phyloP scores from a whole-genome alignment of 2,888 invertebrate species.

The Apodemia hepburni region DNA sequence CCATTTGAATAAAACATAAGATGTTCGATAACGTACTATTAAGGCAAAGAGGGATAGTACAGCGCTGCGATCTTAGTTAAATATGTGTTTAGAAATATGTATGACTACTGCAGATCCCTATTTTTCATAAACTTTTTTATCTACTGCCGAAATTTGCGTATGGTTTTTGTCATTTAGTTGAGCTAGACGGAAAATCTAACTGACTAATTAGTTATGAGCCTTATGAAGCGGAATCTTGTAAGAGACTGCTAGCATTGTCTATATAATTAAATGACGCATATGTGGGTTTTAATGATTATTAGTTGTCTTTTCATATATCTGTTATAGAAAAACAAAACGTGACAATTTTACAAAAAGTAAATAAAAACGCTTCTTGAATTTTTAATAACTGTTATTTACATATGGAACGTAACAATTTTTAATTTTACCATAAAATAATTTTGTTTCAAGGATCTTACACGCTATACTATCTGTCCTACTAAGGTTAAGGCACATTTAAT shows the following conservation, averaged over 20 bases:
- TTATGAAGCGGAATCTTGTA: too few relatives aligned
- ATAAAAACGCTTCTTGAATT: background rate
- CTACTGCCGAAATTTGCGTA: too few relatives aligned
- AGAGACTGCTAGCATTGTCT: too few relatives aligned
- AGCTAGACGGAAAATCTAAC: too few relatives aligned
- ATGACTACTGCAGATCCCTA: too few relatives aligned
- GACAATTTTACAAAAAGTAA: background rate
- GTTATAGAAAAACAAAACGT: too few relatives aligned
- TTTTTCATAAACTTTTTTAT: too few relatives aligned
- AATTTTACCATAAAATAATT: background rate
- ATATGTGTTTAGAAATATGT: background rate
- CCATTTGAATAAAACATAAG: constrained; percentile 74
- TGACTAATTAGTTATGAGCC: too few relatives aligned
- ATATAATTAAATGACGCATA: too few relatives aligned
- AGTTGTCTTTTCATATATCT: too few relatives aligned
- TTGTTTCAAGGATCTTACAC: background rate
- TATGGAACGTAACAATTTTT: background rate
- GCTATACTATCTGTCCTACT: background rate
- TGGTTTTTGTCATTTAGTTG: too few relatives aligned
- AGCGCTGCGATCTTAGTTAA: background rate
- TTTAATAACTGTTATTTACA: background rate
- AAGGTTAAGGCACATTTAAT: constrained; percentile 66
- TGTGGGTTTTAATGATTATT: too few relatives aligned
- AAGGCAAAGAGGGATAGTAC: constrained; percentile 26
- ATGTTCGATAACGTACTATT: constrained; percentile 70